phyloP scores from a whole-genome alignment of 1,140 invertebrate genomes.

The Drosophila kanapiae region DNA sequence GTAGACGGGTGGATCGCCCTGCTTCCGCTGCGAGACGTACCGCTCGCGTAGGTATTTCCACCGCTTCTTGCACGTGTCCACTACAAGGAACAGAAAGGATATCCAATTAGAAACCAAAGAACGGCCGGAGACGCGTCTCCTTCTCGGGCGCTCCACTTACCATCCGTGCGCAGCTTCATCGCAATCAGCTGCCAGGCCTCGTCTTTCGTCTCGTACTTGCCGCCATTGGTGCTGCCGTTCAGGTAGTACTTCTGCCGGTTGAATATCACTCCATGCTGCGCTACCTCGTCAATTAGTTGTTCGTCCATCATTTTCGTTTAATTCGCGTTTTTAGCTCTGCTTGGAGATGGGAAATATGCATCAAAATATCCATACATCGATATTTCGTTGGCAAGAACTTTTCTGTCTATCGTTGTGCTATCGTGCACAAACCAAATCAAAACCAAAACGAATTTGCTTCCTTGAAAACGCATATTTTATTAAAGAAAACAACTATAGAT shows the following conservation, averaged over 20 bases:
- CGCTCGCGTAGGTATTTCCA: conserved; percentile 85
- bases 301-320: conserved; percentile 82
- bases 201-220: conserved; percentile 84
- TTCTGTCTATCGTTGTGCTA: no score
- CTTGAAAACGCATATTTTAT: no score
- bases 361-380: background rate
- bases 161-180: conserved; percentile 76
- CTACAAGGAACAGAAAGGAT: conserved; percentile 38
- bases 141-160: conserved; percentile 49
- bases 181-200: conserved; percentile 82
- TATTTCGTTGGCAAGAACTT: background rate
- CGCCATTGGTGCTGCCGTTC: conserved; percentile 68
- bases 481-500: no score
- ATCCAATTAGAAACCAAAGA: conserved; percentile 9
- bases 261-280: conserved; percentile 81
- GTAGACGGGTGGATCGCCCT: conserved; percentile 81
- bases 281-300: conserved; percentile 82
- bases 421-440: background rate
- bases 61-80: conserved; percentile 84
- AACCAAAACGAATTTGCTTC: background rate
- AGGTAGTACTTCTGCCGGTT: conserved; percentile 84
- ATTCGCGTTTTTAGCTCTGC: conserved; percentile 20
- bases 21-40: conserved; percentile 83
- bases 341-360: background rate
- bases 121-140: conserved; percentile 9